Percentiles rank a stretch among this genome's conserved stretches.
These are phyloP conservation scores for Lymantria monacha DNA, from an alignment of 2,888 invertebrate species.

Conservation along the genomic window DNA sequence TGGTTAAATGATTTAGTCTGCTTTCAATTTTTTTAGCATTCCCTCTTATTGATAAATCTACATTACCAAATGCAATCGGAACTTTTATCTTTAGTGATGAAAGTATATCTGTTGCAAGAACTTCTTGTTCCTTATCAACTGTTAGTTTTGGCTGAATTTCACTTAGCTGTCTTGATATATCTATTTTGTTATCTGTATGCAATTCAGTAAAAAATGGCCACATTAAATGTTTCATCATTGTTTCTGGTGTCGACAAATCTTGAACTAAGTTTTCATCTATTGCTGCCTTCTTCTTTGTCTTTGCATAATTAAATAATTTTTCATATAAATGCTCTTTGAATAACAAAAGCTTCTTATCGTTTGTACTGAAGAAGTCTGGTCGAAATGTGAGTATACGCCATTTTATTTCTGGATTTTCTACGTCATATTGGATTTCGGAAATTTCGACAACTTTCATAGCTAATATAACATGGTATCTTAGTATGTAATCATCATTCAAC, in stretches of 20 bases:
- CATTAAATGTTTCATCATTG: no score
- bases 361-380: slow-evolving; percentile 7
- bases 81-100: slow-evolving; percentile 1
- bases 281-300: no score
- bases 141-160: neutral
- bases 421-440: slow-evolving; percentile 8
- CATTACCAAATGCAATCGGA: slow-evolving; percentile 10
- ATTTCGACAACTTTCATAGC: slow-evolving; percentile 11
- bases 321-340: neutral
- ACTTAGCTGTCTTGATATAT: neutral
- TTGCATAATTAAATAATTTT: neutral
- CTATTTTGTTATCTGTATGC: neutral
- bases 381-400: slow-evolving; percentile 11
- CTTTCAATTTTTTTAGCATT: slow-evolving; percentile 2
- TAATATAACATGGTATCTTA: slow-evolving; percentile 20
- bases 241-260: no score
- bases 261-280: no score
- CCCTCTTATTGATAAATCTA: slow-evolving; percentile 12
- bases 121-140: slow-evolving; percentile 15
- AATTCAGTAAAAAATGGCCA: slow-evolving; percentile 2
- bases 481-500: slow-evolving; percentile 17
- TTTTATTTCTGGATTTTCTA: slow-evolving; percentile 2
- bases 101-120: slow-evolving; percentile 1
- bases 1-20: slow-evolving; percentile 9
- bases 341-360: slow-evolving; percentile 10